Evolutionary conservation across 2,113 vertebrate genomes (phyloP), one percentile per base, ranked within the genome.

Genomic region (Proteles cristata): DNA sequence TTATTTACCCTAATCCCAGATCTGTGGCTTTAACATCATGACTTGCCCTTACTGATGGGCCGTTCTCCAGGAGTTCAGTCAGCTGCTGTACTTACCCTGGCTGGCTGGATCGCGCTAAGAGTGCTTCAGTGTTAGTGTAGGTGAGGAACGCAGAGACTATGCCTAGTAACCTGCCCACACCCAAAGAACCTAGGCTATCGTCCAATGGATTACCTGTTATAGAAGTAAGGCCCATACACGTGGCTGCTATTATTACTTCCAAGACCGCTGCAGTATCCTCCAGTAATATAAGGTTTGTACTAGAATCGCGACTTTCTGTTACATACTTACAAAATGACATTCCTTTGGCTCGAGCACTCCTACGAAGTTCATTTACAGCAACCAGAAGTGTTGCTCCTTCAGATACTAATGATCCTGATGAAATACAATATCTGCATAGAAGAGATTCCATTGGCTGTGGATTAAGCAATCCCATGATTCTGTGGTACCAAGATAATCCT

Each of bases 1-100:
- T 99, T 95, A 99, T 99, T 99, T 99, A 99, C 97, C 99, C 99
- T 98, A 99, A 99, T 84, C 99, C 99, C 98, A 99, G 98, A 98
- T 99, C 99, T 39, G 99, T 99, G 96, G 99, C 99, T 99, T 99
- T 99, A 97, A 99, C 99, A 88, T 99, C 99, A 93, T 99, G 99
- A 98, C 99, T 99, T 83, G 99, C 99, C 98, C 99, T 99, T 48
- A 99, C 99, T 17, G 99, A 99, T 10, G 99, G 99, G 97, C 99
- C 99, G 11, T 98, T 99, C 98, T 99, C 99, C 96, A 99, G 97
- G 93, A 99, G 99, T 98, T 99, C 99, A 0, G 99, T 99, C 33
- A 99, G 99, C 90, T 99, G 99, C 90, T 99, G 99, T 9, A 99
- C 98, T 17, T 99, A 99, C 5, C 99, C 99, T 0, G 99, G 98